These are phyloP conservation scores for Enhydra lutris DNA, from an alignment of 2,113 vertebrate genomes.

Conservation along the genomic window DNA sequence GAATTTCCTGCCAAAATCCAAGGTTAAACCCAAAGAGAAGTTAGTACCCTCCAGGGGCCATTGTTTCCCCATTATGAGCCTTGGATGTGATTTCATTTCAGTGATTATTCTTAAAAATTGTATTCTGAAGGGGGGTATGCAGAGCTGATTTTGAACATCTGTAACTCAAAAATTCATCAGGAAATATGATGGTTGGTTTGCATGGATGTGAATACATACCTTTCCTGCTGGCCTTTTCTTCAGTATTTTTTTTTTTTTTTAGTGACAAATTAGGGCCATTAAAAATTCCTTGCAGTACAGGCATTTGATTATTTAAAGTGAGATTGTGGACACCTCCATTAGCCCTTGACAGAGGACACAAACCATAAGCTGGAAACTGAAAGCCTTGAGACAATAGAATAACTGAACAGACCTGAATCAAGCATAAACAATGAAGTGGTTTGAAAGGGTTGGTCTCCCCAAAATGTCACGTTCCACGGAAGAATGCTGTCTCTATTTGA, in stretches of 20 bases:
- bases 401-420: slow-evolving; percentile 79
- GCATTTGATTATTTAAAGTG: not conserved
- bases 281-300: slow-evolving; percentile 48
- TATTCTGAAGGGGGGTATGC: not conserved
- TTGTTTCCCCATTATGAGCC: slow-evolving; percentile 10
- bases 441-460: slow-evolving; percentile 79
- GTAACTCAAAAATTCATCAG: slow-evolving; percentile 23
- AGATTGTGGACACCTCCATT: slow-evolving; percentile 26
- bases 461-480: slow-evolving; percentile 82
- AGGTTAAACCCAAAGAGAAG: slow-evolving; percentile 57
- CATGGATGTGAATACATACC: not conserved
- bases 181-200: slow-evolving; percentile 56
- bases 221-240: slow-evolving; percentile 35
- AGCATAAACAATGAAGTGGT: slow-evolving; percentile 80
- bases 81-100: slow-evolving; percentile 68
- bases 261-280: slow-evolving; percentile 44
- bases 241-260: slow-evolving; percentile 42
- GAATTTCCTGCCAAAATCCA: slow-evolving; percentile 64
- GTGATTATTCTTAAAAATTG: slow-evolving; percentile 41
- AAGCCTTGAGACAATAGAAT: slow-evolving; percentile 73
- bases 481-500: slow-evolving; percentile 85
- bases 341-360: slow-evolving; percentile 64
- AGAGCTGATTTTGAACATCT: slow-evolving; percentile 7
- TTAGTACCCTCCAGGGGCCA: not conserved
- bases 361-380: slow-evolving; percentile 68